Base-by-base conservation (phyloP, 1,140 invertebrate genomes). In the Subanguina moxae region DNA sequence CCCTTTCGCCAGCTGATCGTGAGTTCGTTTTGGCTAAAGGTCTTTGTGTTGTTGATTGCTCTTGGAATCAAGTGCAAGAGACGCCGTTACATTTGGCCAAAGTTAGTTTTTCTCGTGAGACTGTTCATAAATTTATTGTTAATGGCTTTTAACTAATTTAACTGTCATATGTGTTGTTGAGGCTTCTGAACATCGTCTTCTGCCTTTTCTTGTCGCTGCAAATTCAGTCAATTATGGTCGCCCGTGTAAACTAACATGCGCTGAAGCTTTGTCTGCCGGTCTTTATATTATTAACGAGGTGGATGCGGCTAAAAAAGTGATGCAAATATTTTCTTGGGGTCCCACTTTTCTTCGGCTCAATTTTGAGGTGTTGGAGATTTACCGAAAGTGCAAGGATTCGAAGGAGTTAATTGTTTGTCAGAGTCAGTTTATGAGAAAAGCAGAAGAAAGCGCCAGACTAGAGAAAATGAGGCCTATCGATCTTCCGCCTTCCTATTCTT, bases 221-320 rank as follows among this genome's bases (percentile, higher is more conserved):
- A 99, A 99, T 87, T 94, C 94, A 0, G 90, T 98, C 19, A 99
- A 98, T 84, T 98, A 97, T 86, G 96, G 95, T 0, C 90, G 90
- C 83, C 93, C 95, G 0, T 95, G 91, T 82, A 90, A 95, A 83
- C 84, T 99, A 13, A 96, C 92, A 72, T 99, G 96, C 86, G 95
- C 97, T 0, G 96, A 99, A 86, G 95, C 96, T 1, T 88, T 95
- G 75, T 94, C 94, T 27, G 94, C 94, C n/a, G 89, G 91, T 0
- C 87, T 99, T 80, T 90, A 89, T 76, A 94, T 99, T 65, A 90
- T 91, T 77, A 92, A 89, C 85, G 42, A 68, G 48, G 61, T 43
- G 9, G 68, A 69, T 17, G 70, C 70, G 1, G 78, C 78, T 7
- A 42, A 64, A 15, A 27, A 46, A 9, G 13, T 81, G 1, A 72